Percentiles rank a stretch among this genome's conserved stretches.
Evolutionary conservation across 2,888 invertebrate genomes (phyloP).

Genomic region (Copidosoma aretas): DNA sequence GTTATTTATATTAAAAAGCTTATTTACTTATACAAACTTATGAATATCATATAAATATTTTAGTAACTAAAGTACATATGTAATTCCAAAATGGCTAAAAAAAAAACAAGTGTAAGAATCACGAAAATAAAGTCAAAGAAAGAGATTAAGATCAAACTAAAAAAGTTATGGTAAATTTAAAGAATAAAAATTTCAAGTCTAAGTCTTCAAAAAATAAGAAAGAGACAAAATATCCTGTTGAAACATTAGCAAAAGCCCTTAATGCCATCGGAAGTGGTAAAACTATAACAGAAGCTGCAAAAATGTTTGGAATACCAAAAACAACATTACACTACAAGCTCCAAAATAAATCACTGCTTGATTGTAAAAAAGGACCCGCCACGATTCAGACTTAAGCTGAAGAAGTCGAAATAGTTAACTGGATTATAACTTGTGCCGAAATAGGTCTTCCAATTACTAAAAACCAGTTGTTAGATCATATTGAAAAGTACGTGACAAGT

Average conservation of each 20-base stretch:
- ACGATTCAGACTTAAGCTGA: conserved; percentile 7
- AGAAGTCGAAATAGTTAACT: conserved; percentile 20
- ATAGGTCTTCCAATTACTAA: conserved; percentile 28
- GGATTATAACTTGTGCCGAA: conserved; percentile 15
- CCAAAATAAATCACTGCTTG: conserved; percentile 10
- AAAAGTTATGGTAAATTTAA: too few relatives aligned
- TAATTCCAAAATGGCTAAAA: too few relatives aligned
- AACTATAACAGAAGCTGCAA: background rate
- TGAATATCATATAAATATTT: too few relatives aligned
- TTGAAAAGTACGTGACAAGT: conserved; percentile 9
- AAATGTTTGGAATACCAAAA: conserved; percentile 1
- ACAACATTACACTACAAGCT: background rate
- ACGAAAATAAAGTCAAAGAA: too few relatives aligned
- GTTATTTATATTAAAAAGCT: too few relatives aligned
- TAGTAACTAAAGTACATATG: too few relatives aligned
- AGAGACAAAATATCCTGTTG: background rate
- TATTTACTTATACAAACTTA: too few relatives aligned
- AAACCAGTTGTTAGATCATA: conserved; percentile 18
- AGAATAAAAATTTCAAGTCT: too few relatives aligned
- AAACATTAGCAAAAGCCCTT: background rate
- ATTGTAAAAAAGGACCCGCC: conserved; percentile 20
- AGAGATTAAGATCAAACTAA: too few relatives aligned
- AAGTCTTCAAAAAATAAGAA: background rate
- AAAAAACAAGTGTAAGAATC: too few relatives aligned
- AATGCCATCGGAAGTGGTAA: background rate